Evolutionary conservation across 2,888 invertebrate species (phyloP).

Genomic region (Phyto melanocephala): DNA sequence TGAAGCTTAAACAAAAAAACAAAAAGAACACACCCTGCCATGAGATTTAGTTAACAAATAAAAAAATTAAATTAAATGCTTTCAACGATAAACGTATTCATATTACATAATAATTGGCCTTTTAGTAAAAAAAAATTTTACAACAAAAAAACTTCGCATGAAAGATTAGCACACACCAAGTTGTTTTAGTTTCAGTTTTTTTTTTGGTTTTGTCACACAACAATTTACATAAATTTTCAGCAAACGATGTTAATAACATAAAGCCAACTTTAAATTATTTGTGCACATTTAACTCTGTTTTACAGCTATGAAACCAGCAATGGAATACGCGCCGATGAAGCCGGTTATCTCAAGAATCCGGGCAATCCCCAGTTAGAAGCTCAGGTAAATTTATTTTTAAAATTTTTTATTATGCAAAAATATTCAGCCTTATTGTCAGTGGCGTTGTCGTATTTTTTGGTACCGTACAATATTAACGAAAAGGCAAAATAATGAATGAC

Average conservation of each 20-base stretch:
- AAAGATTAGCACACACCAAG: slow-evolving; percentile 7
- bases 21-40: slow-evolving; percentile 44
- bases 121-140: slow-evolving; percentile 5
- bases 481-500: too few species aligned
- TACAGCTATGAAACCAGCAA: slow-evolving; percentile 83
- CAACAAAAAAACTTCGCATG: neutral
- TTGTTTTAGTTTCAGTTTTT: neutral
- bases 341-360: slow-evolving; percentile 82
- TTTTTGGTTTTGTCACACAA: neutral
- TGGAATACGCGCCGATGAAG: slow-evolving; percentile 83
- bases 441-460: too few species aligned
- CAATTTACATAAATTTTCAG: slow-evolving; percentile 41
- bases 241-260: slow-evolving; percentile 13
- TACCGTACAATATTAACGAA: too few species aligned
- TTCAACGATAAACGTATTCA: neutral
- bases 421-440: too few species aligned
- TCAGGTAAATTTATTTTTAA: slow-evolving; percentile 78
- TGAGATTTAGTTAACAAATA: neutral
- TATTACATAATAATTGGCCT: slow-evolving; percentile 36
- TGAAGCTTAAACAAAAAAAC: neutral
- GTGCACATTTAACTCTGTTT: neutral
- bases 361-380: slow-evolving; percentile 81
- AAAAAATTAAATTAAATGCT: neutral
- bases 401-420: too few species aligned
- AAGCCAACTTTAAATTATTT: slow-evolving; percentile 20